A percentile compares a stretch with the other conserved stretches of the same genome.
phyloP scores from a whole-genome alignment of 2,113 vertebrate species.

The Pyxicephalus adspersus region DNA sequence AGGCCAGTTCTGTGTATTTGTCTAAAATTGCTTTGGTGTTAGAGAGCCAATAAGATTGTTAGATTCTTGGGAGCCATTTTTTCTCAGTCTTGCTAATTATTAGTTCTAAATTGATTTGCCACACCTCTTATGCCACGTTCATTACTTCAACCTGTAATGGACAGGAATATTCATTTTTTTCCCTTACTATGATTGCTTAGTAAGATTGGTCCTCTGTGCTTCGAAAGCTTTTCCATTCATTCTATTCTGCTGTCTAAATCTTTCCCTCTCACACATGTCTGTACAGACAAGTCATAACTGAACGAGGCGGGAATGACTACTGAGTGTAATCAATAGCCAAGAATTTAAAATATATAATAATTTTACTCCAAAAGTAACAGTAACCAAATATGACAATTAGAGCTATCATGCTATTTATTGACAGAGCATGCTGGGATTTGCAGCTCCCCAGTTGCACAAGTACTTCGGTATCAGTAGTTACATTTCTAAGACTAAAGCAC shows the following conservation, averaged over 20 bases:
- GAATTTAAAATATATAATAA: not conserved
- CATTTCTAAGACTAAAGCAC: too few relatives aligned
- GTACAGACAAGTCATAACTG: not conserved
- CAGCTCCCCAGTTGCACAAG: too few relatives aligned
- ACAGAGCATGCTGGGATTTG: too few relatives aligned
- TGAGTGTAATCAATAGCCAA: not conserved
- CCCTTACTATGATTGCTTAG: constrained; percentile 8
- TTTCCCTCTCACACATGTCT: not conserved
- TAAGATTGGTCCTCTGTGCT: not conserved
- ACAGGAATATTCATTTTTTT: constrained; percentile 23
- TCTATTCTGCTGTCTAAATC: not conserved
- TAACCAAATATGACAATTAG: too few relatives aligned
- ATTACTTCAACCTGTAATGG: not conserved
- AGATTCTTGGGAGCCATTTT: too few relatives aligned
- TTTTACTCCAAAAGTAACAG: not conserved
- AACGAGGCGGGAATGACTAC: not conserved
- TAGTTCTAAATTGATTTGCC: constrained; percentile 1
- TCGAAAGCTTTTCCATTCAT: constrained; percentile 10
- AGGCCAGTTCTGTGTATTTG: too few relatives aligned
- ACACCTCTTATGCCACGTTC: constrained; percentile 25
- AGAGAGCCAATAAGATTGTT: too few relatives aligned
- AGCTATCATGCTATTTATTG: too few relatives aligned
- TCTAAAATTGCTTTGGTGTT: too few relatives aligned
- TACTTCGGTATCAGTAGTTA: too few relatives aligned
- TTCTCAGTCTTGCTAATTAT: not conserved